Evolutionary conservation across 2,888 invertebrate species (phyloP), one percentile per base, ranked within the genome.

Genomic region (Eupithecia vulgata): DNA sequence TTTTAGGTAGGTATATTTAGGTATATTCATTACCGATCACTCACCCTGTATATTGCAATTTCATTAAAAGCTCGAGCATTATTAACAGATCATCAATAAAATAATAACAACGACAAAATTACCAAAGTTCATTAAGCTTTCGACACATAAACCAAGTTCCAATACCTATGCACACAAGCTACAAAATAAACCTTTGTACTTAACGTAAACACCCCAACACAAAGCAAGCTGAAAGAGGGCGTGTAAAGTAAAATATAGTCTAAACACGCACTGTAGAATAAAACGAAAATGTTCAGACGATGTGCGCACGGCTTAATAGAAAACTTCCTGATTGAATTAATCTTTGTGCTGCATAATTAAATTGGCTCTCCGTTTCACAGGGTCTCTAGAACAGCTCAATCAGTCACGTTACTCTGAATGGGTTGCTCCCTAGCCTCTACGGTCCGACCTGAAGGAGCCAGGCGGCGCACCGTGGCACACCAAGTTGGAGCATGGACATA

Each of bases 251-350:
- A 73, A 76, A 73, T 73, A 73, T 73, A 76, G 70, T 65, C 70
- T 52, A 35, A 73, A 71, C 73, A 76, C 73, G 73, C 75, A 76
- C 67, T 48, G 70, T 13, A 40, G 70, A 65, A 65, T 65, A n/a
- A 1, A 70, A 73, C 45, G 67, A 59, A 69, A 74, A 69, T 66
- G 66, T 68, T 68, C 68, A 35, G 45, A 59, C 73, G 61, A 67
- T 68, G 71, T 67, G 73, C 71, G 73, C 71, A 66, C 68, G 66
- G 67, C 72, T 72, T 75, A 70, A 70, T 75, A 75, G 72, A 78
- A 78, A 74, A 78, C 72, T 71, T 78, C 75, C 72, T 75, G 78
- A 78, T 78, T 75, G 75, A 72, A 75, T 78, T 76, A 78, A 78
- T 78, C 73, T 73, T 71, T 68, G 71, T 66, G 72, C 67, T 78